These are phyloP conservation scores for Lontra canadensis DNA, from an alignment of 2,113 vertebrate species.

Conservation along the genomic window DNA sequence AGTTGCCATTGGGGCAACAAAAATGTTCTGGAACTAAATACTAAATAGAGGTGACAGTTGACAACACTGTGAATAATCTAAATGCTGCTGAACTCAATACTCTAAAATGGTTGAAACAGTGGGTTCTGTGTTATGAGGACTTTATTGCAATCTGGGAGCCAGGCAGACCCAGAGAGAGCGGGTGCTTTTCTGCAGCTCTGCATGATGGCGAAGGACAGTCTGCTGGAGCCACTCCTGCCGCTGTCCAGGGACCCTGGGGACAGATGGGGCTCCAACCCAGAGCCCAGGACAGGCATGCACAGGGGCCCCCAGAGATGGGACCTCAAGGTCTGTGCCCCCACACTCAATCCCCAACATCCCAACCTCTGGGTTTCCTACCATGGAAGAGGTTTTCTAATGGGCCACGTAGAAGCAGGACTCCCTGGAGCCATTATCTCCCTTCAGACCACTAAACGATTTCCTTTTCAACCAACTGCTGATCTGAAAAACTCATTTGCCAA, in stretches of 20 bases:
- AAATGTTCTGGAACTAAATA: background rate
- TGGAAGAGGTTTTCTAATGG: rapidly evolving
- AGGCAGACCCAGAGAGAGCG: background rate
- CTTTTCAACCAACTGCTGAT: background rate
- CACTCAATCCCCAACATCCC: no score
- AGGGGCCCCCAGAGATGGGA: no score
- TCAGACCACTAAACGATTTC: background rate
- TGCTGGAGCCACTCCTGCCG: rapidly evolving
- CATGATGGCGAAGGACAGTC: rapidly evolving
- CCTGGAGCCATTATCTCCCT: background rate
- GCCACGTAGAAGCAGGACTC: rapidly evolving
- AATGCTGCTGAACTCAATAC: background rate
- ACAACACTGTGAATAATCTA: rapidly evolving
- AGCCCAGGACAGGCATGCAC: rapidly evolving
- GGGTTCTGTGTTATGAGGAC: background rate
- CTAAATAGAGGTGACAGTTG: rapidly evolving
- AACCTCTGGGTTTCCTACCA: background rate
- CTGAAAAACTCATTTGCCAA: background rate
- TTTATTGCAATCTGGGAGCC: background rate
- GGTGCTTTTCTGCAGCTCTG: rapidly evolving
- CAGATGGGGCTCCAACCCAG: background rate
- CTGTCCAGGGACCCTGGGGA: background rate
- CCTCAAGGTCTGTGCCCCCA: rapidly evolving
- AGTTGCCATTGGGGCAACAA: background rate
- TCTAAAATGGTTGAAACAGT: background rate